Conservation (phyloP, 2,888 invertebrate species). For the Melanophora roralis region DNA sequence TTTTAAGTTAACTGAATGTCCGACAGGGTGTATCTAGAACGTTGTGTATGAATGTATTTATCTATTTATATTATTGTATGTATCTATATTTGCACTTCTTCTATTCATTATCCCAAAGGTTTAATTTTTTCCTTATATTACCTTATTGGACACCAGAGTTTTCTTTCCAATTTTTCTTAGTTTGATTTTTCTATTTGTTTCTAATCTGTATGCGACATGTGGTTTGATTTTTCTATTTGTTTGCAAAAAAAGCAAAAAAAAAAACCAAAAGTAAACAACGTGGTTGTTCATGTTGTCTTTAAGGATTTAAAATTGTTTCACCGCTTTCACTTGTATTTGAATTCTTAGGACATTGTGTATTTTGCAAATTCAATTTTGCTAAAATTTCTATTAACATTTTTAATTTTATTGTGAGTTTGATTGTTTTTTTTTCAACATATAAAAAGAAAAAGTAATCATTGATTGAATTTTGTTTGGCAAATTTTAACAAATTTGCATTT, state of each 20-base stretch:
- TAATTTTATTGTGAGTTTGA: slow-evolving; percentile 37
- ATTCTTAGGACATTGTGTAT: background rate
- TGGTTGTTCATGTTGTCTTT: slow-evolving; percentile 67
- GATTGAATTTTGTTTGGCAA: slow-evolving; percentile 62
- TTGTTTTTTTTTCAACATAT: slow-evolving; percentile 46
- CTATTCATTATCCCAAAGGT: slow-evolving; percentile 60
- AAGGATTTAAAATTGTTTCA: slow-evolving; percentile 72
- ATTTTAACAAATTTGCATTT: slow-evolving; percentile 70
- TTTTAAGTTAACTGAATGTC: no score
- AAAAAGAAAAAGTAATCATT: slow-evolving; percentile 60
- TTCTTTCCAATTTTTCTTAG: background rate
- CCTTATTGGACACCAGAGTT: slow-evolving; percentile 48
- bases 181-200: slow-evolving; percentile 34
- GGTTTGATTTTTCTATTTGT: slow-evolving; percentile 45
- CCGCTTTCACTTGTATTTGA: slow-evolving; percentile 11
- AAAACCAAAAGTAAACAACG: background rate
- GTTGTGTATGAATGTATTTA: no score
- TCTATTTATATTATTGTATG: no score
- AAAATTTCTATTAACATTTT: slow-evolving; percentile 36
- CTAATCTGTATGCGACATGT: slow-evolving; percentile 68
- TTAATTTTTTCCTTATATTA: slow-evolving; percentile 57
- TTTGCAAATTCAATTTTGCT: slow-evolving; percentile 39
- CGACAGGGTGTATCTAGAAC: no score
- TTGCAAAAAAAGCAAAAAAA: slow-evolving; percentile 8
- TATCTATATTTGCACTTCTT: background rate